Conservation (phyloP, 2,797 vertebrate species). For the Clarias platycephalus region DNA sequence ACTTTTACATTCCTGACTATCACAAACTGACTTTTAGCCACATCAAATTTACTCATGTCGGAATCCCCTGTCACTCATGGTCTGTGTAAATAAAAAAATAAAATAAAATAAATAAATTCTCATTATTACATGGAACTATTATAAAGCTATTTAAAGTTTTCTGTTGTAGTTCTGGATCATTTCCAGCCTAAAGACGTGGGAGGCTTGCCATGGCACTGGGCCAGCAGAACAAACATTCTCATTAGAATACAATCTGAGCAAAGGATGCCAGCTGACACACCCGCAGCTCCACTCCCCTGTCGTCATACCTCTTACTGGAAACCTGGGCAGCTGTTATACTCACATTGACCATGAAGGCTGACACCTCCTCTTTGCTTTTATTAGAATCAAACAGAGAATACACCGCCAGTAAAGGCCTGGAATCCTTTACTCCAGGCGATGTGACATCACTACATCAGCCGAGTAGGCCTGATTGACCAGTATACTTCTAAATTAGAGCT, state of each 20-base stretch:
- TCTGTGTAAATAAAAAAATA: too few species aligned
- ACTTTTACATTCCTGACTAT: not conserved
- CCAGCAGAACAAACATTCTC: conserved; percentile 39
- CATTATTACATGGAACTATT: not conserved
- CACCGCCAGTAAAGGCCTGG: conserved; percentile 48
- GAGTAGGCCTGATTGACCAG: conserved; percentile 34
- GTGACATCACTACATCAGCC: conserved; percentile 55
- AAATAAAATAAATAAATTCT: not conserved
- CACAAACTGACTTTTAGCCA: not conserved
- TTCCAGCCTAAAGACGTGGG: conserved; percentile 9
- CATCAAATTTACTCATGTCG: not conserved
- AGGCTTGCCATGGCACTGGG: conserved; percentile 7
- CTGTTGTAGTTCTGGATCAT: conserved; percentile 17
- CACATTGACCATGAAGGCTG: conserved; percentile 38
- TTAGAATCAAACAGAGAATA: conserved; percentile 47
- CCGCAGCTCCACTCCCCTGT: conserved; percentile 40
- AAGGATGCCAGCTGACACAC: conserved; percentile 51
- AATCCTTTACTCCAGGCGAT: conserved; percentile 47
- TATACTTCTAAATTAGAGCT: conserved; percentile 32
- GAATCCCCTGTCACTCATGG: not conserved
- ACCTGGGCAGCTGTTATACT: conserved; percentile 55
- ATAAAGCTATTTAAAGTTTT: not conserved
- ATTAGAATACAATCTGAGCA: conserved; percentile 56
- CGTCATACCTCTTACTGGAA: conserved; percentile 56
- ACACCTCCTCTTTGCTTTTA: conserved; percentile 55